Evolutionary conservation across 92 coral and sea anemone species (phyloP).

Genomic region (Palythoa heliodiscus): DNA sequence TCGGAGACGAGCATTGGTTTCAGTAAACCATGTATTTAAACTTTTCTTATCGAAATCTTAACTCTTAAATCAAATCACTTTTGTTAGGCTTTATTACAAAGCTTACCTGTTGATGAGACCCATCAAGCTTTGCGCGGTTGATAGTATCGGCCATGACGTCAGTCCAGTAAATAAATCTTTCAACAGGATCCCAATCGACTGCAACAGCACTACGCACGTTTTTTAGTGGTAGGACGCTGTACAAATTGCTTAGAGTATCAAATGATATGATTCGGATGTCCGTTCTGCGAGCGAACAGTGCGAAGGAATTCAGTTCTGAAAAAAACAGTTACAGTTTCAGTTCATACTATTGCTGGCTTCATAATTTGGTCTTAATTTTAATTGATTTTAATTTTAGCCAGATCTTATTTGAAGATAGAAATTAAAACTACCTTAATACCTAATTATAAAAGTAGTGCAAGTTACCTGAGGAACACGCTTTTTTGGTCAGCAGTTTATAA

Average conservation of each 20-base stretch:
- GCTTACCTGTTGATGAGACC: conserved; percentile 49
- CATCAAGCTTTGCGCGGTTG: conserved; percentile 57
- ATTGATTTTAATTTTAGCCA: neutral
- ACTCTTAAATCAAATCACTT: no score
- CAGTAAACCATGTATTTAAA: no score
- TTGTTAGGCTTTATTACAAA: neutral
- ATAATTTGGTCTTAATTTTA: neutral
- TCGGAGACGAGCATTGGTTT: no score
- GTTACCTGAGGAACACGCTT: conserved; percentile 68
- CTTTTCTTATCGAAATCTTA: no score
- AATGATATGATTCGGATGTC: conserved; percentile 54
- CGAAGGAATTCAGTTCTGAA: conserved; percentile 49
- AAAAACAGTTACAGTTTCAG: neutral
- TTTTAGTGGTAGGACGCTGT: conserved; percentile 51
- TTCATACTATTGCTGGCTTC: neutral
- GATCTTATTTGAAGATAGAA: neutral
- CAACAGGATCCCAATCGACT: conserved; percentile 57
- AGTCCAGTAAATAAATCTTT: conserved; percentile 60
- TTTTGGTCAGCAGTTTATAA: conserved; percentile 54
- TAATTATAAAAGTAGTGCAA: no score
- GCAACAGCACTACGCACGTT: conserved; percentile 53
- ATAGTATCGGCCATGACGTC: conserved; percentile 53
- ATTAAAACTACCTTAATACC: no score
- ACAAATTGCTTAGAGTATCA: conserved; percentile 49
- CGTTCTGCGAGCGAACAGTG: conserved; percentile 51